A percentile compares a stretch with the other conserved stretches of the same genome.
Conservation (phyloP, 2,888 invertebrate species). For the Hydraecia micacea region DNA sequence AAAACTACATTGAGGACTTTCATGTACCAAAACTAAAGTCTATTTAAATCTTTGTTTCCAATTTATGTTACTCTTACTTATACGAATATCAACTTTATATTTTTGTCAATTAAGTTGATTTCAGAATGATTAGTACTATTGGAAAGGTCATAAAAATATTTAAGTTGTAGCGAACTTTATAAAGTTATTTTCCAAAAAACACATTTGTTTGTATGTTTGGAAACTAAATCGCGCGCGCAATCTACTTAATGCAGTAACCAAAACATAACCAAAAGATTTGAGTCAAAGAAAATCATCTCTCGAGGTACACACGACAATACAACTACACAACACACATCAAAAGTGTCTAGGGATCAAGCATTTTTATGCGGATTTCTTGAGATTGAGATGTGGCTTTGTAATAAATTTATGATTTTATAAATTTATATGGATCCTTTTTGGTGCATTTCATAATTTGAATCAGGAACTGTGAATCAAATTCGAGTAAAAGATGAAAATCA, state of each 20-base stretch:
- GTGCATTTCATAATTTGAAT: no score
- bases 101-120: not conserved
- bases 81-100: not conserved
- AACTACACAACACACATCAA: no score
- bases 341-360: no score
- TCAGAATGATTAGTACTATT: not conserved
- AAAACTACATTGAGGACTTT: not conserved
- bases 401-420: no score
- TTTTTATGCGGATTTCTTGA: no score
- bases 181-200: not conserved
- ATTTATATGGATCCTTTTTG: no score
- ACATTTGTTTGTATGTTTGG: not conserved
- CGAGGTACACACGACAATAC: no score
- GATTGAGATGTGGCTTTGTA: no score
- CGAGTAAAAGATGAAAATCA: no score
- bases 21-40: not conserved
- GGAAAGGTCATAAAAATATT: not conserved
- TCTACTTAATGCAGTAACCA: not conserved
- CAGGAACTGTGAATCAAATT: no score
- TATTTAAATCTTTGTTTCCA: not conserved
- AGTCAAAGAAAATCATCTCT: not conserved
- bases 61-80: not conserved
- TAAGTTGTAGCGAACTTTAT: not conserved
- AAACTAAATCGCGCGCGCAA: not conserved
- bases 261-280: not conserved